Evolutionary conservation across 2,888 invertebrate genomes (phyloP).

Genomic region (Lottia scabra): DNA sequence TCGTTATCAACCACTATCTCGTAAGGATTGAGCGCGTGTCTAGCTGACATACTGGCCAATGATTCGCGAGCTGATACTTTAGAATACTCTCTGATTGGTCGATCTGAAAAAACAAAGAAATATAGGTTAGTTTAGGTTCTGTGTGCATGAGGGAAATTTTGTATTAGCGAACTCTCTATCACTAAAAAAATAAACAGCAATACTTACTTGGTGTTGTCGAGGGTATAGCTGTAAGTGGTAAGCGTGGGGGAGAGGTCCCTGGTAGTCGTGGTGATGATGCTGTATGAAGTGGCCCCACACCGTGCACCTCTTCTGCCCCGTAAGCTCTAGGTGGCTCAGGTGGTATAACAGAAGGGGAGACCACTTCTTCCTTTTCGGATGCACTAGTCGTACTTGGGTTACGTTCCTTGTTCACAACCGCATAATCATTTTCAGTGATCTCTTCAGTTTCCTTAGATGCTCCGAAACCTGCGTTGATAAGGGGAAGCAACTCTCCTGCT

Average conservation of each 20-base stretch:
- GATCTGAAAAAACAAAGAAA: not conserved
- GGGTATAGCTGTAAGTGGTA: not conserved
- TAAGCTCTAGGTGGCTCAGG: constrained; percentile 38
- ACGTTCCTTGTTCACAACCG: constrained; percentile 22
- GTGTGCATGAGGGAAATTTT: too few species aligned
- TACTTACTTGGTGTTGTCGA: not conserved
- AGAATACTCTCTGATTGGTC: constrained; percentile 48
- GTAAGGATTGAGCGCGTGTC: constrained; percentile 54
- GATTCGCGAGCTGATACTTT: constrained; percentile 60
- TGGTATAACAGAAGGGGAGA: constrained; percentile 12
- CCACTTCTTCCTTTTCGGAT: constrained; percentile 17
- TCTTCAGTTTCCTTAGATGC: not conserved
- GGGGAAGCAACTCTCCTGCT: not conserved
- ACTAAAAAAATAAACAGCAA: too few species aligned
- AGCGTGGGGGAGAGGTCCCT: not conserved
- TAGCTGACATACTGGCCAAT: constrained; percentile 57
- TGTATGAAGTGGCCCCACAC: not conserved
- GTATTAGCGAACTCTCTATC: too few species aligned
- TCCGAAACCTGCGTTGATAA: not conserved
- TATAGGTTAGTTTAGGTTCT: too few species aligned
- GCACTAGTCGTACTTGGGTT: constrained; percentile 5
- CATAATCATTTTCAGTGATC: constrained; percentile 16
- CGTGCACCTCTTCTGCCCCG: constrained; percentile 17
- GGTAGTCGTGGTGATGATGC: not conserved
- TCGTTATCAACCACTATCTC: constrained; percentile 57